Percentiles rank a stretch among this genome's conserved stretches.
Conservation (phyloP, 2,113 vertebrate species). For the Sinosuthora webbiana region DNA sequence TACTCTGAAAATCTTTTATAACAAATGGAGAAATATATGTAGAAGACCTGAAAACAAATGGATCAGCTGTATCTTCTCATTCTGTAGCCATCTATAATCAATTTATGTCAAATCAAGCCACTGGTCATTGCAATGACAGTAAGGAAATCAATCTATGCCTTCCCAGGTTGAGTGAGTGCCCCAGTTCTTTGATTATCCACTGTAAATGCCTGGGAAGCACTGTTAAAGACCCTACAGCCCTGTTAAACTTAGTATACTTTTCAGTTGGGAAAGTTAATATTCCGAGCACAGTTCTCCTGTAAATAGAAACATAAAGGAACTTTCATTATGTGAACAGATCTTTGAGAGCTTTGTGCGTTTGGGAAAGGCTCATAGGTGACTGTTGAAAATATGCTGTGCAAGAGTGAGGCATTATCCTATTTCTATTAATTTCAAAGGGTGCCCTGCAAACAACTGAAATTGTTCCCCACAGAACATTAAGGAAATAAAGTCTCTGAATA, state of each 20-base stretch:
- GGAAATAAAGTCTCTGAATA: conserved; percentile 4
- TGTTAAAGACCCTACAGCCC: neutral
- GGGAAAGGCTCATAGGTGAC: neutral
- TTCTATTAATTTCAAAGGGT: conserved; percentile 10
- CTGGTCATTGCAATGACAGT: neutral
- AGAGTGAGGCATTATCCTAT: neutral
- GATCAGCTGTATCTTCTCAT: neutral
- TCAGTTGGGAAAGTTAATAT: neutral
- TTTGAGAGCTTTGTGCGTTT: neutral
- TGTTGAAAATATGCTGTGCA: neutral
- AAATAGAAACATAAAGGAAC: conserved; percentile 15
- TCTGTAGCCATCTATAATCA: neutral
- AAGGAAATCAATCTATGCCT: neutral
- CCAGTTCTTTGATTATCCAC: neutral
- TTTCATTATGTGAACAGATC: conserved; percentile 7
- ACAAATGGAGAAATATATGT: neutral
- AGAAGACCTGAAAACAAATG: neutral
- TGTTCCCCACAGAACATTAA: conserved; percentile 11
- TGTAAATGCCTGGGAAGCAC: neutral
- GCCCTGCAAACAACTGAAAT: neutral
- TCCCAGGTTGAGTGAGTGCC: neutral
- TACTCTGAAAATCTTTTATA: neutral
- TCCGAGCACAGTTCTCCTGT: neutral
- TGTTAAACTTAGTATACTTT: neutral
- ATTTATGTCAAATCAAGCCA: neutral